Evolutionary conservation across 2,113 vertebrate genomes (phyloP), one percentile per base, ranked within the genome.

Genomic region (Fulmarus glacialis): DNA sequence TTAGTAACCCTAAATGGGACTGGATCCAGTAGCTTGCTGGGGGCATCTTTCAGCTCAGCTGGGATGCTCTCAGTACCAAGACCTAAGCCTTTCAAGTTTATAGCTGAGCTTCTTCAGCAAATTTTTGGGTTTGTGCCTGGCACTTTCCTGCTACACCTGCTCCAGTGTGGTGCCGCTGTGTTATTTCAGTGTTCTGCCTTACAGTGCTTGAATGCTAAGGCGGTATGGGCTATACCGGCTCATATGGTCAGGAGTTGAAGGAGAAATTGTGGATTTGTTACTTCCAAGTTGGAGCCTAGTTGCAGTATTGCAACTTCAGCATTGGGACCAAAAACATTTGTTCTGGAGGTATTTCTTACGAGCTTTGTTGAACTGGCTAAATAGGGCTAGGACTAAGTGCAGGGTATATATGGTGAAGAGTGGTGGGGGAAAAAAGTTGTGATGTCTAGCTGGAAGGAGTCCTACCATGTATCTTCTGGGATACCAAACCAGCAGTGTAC

Each of bases 321-420:
- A 0, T 2, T 52, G 52, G 53, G 34, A 62, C 52, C 6, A 71
- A 62, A 89, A 89, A 1, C 0, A 0, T 17, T 66, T 32, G 8
- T 81, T 84, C 22, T 73, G 58, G 59, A 55, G 32, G 9, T 36
- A 15, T 50, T 84, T 87, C 43, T 73, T 48, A 24, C 0, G 11
- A 82, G 23, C 15, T 79, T 75, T 48, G 11, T 43, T 90, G 42
- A 87, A 27, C 10, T 68, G 47, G 7, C 56, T 87, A 4, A 48
- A 9, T 47, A 50, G 63, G 63, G 26, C 14, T 79, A 38, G 50
- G 42, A 23, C 66, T 70, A 50, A 66, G 8, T 73, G 23, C 26
- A 60, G 53, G 9, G 3, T 71, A 4, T 34, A 5, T 19, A 16
- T 26, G 22, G 22, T 50, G 8, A 86, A 83, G 52, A 30, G 38